A percentile compares a stretch with the other conserved stretches of the same genome.
These are phyloP conservation scores for Hypsopygia costalis DNA, from an alignment of 2,888 invertebrate genomes.

Conservation along the genomic window DNA sequence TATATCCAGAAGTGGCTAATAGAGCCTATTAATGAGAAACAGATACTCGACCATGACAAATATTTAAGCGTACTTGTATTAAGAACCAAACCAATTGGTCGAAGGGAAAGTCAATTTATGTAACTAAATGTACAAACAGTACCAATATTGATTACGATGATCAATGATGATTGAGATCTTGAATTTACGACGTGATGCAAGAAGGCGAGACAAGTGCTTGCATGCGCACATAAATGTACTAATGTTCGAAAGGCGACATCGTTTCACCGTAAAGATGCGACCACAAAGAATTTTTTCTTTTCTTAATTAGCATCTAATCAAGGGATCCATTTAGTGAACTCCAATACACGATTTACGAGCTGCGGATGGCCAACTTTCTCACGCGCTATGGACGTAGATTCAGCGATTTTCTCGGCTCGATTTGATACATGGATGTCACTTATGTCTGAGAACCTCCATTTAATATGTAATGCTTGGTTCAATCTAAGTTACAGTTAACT, in stretches of 20 bases:
- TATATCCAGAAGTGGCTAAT: no score
- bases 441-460: constrained; percentile 6
- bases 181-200: constrained; percentile 40
- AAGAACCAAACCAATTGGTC: constrained; percentile 18
- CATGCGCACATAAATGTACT: constrained; percentile 15
- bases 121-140: constrained; percentile 59
- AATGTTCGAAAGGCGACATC: constrained; percentile 39
- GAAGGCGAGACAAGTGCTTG: constrained; percentile 32
- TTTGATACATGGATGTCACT: constrained; percentile 20
- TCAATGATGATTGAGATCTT: constrained; percentile 44
- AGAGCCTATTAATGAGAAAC: no score
- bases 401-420: constrained; percentile 8
- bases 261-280: constrained; percentile 34
- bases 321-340: constrained; percentile 58
- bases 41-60: constrained; percentile 4
- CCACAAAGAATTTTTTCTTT: constrained; percentile 56
- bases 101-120: constrained; percentile 65
- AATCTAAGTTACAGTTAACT: neutral
- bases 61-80: constrained; percentile 7
- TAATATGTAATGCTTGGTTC: neutral
- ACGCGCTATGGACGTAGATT: constrained; percentile 29
- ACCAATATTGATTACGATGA: constrained; percentile 62
- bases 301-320: constrained; percentile 68
- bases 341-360: constrained; percentile 57
- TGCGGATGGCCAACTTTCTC: constrained; percentile 54